Base-by-base conservation (phyloP, 2,888 invertebrate species). In the Xylota segnis region DNA sequence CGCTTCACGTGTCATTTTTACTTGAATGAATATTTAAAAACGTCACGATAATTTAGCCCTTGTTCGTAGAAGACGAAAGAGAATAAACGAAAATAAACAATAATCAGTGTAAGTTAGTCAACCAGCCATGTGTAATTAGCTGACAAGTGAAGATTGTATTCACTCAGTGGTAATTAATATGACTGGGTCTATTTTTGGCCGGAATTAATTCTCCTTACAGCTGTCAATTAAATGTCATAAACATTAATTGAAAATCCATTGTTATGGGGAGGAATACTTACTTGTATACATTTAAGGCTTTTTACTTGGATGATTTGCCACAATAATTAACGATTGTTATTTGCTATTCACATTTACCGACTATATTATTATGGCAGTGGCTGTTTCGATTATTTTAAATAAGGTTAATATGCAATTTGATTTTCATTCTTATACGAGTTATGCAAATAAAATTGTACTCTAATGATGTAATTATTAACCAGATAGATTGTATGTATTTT, bases 221-320 rank as follows among this genome's bases (percentile, higher is more conserved):
- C 71, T 82, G 81, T 86, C 86, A 86, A 86, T 86, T 86, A 86
- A 43, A 72, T 77, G 86, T 81, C 82, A 82, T 63, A 72, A 82
- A 58, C 82, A 77, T 77, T 76, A 54, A 77, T 68, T 81, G 52
- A 79, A 74, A 74, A 50, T 32, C 40, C 29, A 79, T 84, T 84
- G 78, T 72, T 47, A 5, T 12, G 34, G 37, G 32, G 32, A 27
- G 12, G 56, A 75, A 45, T 58, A 23, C 23, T 23, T 23, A 23
- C 23, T 23, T 23, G 3, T 23, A 23, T 23, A 50, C 32, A 43
- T 54, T 10, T 37, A 10, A 40, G 29, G 23, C 4, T 47, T 45
- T 75, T 66, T 43, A 37, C 65, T 37, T 75, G 27, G 4, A 47
- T 54, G 16, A 72, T 40, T 72, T 61, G 37, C 9, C 14, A 43